Conservation (phyloP, 2,113 vertebrate species). For the Aleadryas rufinucha region DNA sequence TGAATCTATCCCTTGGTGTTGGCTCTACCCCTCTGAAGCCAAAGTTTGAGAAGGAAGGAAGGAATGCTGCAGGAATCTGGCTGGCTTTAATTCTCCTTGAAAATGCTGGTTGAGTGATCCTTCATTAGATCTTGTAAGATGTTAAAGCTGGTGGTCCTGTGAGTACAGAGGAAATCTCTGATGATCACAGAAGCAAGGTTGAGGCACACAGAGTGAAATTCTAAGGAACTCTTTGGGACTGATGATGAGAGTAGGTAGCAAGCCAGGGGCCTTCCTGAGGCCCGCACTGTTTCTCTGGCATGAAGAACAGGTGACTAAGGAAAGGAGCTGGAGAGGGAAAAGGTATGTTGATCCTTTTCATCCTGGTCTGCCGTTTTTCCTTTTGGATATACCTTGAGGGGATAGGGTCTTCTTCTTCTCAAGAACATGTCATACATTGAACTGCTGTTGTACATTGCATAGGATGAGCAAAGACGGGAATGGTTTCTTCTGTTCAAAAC, state of each 20-base stretch:
- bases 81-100: neutral
- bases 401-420: neutral
- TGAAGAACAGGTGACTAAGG: accelerated
- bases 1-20: neutral
- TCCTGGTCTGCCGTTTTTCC: neutral
- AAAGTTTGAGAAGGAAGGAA: neutral
- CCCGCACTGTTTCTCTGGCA: neutral
- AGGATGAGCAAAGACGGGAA: neutral
- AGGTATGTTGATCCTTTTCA: neutral
- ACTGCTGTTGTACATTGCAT: neutral
- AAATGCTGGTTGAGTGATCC: neutral
- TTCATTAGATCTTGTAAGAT: neutral
- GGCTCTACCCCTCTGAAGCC: neutral
- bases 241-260: neutral
- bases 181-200: neutral
- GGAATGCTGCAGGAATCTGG: neutral
- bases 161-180: neutral
- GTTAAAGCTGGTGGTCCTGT: neutral
- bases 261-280: neutral
- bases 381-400: neutral
- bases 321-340: neutral
- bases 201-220: neutral
- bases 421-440: neutral
- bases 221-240: neutral
- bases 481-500: neutral